phyloP scores from a whole-genome alignment of 2,888 invertebrate species.

The Torymus aiolomorphi region DNA sequence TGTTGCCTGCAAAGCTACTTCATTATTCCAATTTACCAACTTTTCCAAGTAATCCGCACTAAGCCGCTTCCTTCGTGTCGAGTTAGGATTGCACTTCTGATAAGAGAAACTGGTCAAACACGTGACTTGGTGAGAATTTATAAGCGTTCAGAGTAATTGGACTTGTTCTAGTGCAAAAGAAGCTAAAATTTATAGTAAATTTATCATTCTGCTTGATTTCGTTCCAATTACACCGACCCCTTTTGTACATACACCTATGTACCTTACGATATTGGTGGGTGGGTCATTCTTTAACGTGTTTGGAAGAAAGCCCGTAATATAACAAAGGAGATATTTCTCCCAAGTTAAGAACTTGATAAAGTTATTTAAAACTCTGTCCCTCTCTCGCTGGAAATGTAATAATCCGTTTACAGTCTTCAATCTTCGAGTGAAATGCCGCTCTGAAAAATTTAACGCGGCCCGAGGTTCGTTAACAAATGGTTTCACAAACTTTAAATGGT shows the following conservation, averaged over 20 bases:
- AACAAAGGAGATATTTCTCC: no score
- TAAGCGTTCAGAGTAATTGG: slow-evolving; percentile 34
- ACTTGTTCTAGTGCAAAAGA: slow-evolving; percentile 3
- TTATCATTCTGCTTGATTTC: background rate
- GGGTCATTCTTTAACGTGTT: no score
- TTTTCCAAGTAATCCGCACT: slow-evolving; percentile 6
- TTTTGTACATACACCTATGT: no score
- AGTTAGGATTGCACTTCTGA: slow-evolving; percentile 15
- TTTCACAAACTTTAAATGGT: slow-evolving; percentile 5
- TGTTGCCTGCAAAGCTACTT: background rate
- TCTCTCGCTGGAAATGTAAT: background rate
- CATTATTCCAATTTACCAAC: slow-evolving; percentile 10
- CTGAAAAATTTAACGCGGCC: no score
- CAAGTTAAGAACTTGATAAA: no score
- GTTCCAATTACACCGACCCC: background rate
- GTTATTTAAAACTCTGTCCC: background rate
- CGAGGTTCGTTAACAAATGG: background rate
- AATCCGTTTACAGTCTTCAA: no score
- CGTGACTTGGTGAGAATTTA: slow-evolving; percentile 25
- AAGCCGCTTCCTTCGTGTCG: background rate
- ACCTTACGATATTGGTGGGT: no score
- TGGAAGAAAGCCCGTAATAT: no score
- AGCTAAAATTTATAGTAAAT: slow-evolving; percentile 21
- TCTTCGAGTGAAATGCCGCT: no score
- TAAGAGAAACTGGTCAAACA: slow-evolving; percentile 28